phyloP scores from a whole-genome alignment of 2,113 vertebrate genomes.

The Capra hircus region DNA sequence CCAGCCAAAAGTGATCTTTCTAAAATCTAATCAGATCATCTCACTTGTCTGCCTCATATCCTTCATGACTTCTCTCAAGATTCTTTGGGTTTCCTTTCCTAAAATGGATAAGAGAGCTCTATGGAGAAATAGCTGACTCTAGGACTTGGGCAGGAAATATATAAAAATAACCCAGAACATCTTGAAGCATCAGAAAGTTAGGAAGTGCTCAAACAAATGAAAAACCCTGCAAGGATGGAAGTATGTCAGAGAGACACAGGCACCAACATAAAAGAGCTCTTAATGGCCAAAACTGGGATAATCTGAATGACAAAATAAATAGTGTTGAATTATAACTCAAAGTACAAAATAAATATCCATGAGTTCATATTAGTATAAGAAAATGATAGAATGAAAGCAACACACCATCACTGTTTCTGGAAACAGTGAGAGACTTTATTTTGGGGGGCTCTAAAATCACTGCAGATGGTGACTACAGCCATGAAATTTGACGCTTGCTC shows the following conservation, averaged over 20 bases:
- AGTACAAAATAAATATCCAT: slow-evolving; percentile 9
- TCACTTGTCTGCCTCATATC: neutral
- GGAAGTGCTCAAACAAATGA: neutral
- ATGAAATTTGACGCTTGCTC: neutral
- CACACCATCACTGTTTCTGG: neutral
- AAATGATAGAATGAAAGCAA: neutral
- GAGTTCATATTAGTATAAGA: neutral
- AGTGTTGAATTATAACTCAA: neutral
- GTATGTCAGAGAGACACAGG: neutral
- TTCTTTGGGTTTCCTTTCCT: neutral
- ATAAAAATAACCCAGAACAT: neutral
- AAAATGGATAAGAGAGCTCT: neutral
- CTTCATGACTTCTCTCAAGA: neutral
- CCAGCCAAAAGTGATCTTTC: neutral
- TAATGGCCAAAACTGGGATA: neutral
- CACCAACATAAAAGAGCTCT: neutral
- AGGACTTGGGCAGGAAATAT: neutral
- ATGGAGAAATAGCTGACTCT: neutral
- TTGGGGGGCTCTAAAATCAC: neutral
- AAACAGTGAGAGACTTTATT: neutral
- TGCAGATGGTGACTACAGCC: neutral
- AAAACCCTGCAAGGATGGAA: neutral
- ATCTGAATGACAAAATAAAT: neutral
- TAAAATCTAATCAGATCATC: neutral
- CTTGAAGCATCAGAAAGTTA: neutral